These are phyloP conservation scores for Caenorhabditis sp. DNA, from an alignment of 2,888 invertebrate species.

Conservation along the genomic window DNA sequence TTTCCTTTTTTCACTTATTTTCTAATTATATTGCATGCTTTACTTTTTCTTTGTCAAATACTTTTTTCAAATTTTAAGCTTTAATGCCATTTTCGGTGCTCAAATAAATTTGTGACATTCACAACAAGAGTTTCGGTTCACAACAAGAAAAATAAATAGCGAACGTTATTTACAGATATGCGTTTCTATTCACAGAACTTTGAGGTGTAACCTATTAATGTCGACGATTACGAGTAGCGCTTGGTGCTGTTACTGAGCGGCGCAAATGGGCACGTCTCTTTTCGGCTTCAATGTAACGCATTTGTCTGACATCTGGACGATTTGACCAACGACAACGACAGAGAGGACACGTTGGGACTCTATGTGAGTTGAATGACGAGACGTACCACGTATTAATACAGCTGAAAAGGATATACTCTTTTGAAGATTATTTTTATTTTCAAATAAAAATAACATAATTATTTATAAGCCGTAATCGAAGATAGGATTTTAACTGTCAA, in stretches of 20 bases:
- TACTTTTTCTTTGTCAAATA: not conserved
- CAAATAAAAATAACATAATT: too few relatives aligned
- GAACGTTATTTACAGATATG: not conserved
- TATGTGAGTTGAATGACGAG: not conserved
- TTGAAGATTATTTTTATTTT: too few relatives aligned
- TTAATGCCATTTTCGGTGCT: slow-evolving; percentile 1
- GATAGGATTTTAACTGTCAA: too few relatives aligned
- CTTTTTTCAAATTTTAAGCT: not conserved
- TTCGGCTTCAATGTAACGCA: not conserved
- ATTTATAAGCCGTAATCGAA: too few relatives aligned
- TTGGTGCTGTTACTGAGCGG: too few relatives aligned
- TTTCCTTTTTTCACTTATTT: not conserved
- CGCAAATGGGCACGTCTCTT: not conserved
- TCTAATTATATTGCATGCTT: slow-evolving; percentile 2
- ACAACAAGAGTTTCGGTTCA: too few relatives aligned
- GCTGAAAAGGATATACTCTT: not conserved
- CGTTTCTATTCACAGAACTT: not conserved
- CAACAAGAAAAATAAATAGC: too few relatives aligned
- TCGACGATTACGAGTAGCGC: too few relatives aligned
- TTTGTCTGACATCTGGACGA: not conserved
- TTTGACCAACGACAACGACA: not conserved
- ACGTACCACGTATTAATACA: not conserved
- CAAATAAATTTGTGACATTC: not conserved
- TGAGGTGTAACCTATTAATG: not conserved
- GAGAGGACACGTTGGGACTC: not conserved